Conservation (phyloP, 2,113 vertebrate species). For the Pollachius pollachius region DNA sequence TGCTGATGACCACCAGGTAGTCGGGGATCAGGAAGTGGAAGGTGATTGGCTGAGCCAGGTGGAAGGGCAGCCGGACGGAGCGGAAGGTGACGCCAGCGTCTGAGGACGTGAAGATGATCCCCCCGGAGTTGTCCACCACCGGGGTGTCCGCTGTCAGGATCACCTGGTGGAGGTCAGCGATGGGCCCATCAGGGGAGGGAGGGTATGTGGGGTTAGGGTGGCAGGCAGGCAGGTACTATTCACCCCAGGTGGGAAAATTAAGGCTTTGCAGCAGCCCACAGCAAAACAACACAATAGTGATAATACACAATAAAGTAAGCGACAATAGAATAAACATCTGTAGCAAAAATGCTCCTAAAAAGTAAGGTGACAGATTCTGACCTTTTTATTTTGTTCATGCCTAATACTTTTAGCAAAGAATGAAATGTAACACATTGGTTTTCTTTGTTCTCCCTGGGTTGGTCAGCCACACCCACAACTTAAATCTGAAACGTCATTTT, state of each 20-base stretch:
- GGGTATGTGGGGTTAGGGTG: neutral
- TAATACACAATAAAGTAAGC: no score
- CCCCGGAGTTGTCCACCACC: conserved; percentile 54
- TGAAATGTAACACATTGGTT: no score
- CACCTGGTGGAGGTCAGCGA: conserved; percentile 54
- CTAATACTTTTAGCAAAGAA: no score
- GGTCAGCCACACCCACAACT: no score
- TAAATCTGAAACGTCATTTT: no score
- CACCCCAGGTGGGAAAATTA: no score
- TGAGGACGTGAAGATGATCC: conserved; percentile 72
- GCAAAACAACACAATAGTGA: no score
- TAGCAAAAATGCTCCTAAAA: no score
- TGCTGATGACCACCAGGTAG: conserved; percentile 72
- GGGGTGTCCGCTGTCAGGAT: conserved; percentile 72
- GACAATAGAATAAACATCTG: no score
- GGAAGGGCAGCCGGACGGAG: conserved; percentile 71
- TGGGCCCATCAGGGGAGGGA: neutral
- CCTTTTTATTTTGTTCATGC: no score
- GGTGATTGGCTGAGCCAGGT: conserved; percentile 69
- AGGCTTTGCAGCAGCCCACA: neutral
- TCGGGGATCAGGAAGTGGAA: conserved; percentile 72
- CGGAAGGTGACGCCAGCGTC: conserved; percentile 73
- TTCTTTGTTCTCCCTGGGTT: no score
- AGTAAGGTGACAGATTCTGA: no score
- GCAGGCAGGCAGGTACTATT: neutral